Evolutionary conservation across 2,113 vertebrate species (phyloP).

Genomic region (Gulo gulo): DNA sequence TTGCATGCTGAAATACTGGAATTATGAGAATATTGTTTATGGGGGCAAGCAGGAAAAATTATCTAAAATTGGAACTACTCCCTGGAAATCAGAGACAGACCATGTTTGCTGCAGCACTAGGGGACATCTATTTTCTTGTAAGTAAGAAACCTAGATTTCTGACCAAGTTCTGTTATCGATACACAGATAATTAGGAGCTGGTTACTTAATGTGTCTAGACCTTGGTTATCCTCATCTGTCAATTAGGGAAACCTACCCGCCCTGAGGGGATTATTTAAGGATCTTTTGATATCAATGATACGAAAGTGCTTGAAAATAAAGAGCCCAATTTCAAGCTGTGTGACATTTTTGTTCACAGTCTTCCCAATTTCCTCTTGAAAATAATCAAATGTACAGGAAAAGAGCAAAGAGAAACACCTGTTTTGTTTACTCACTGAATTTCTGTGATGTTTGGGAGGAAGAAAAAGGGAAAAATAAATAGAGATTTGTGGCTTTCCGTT

Average conservation of each 20-base stretch:
- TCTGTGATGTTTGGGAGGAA: not conserved
- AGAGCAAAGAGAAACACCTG: not conserved
- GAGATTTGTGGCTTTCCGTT: not conserved
- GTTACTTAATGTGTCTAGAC: not conserved
- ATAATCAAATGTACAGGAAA: slow-evolving; percentile 4
- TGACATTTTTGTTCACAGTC: not conserved
- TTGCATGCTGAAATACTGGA: not conserved
- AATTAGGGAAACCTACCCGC: not conserved
- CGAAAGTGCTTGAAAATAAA: slow-evolving; percentile 44
- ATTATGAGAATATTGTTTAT: not conserved
- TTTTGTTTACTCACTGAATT: not conserved
- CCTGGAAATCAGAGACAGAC: not conserved
- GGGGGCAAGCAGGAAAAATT: not conserved
- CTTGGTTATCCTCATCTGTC: slow-evolving; percentile 2
- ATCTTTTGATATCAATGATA: slow-evolving; percentile 19
- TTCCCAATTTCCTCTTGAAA: not conserved
- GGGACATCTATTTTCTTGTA: not conserved
- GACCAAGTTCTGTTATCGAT: not conserved
- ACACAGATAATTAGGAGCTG: not conserved
- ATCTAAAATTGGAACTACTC: not conserved
- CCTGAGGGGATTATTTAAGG: not conserved
- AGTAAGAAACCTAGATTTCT: not conserved
- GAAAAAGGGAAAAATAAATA: not conserved
- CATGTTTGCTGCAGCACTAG: not conserved
- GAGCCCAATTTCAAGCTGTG: not conserved